Evolutionary conservation across 2,888 invertebrate species (phyloP).

Genomic region (Plagiodera versicolora): DNA sequence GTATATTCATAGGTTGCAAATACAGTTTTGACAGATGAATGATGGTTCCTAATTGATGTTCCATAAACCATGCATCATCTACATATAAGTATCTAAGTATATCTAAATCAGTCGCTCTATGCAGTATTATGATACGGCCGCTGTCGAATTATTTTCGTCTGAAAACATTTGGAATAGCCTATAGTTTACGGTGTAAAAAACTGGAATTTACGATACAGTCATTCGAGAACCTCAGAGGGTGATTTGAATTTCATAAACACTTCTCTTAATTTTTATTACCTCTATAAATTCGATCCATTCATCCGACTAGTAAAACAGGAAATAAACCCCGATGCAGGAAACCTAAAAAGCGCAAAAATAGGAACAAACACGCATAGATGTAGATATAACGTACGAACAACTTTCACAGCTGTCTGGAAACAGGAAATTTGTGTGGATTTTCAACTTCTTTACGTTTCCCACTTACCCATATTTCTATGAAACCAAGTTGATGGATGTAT

Average conservation of each 20-base stretch:
- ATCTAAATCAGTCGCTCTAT: no score
- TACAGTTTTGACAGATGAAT: no score
- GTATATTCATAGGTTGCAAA: no score
- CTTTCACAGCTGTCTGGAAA: slow-evolving; percentile 12
- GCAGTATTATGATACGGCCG: no score
- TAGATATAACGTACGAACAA: no score
- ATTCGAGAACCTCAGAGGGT: background rate
- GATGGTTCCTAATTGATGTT: no score
- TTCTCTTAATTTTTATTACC: slow-evolving; percentile 21
- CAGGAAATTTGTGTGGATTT: slow-evolving; percentile 14
- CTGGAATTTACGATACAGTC: background rate
- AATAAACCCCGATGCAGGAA: slow-evolving; percentile 28
- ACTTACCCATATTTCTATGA: no score
- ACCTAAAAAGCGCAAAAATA: slow-evolving; percentile 23
- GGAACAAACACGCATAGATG: slow-evolving; percentile 3
- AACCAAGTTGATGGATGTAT: no score
- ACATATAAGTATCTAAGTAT: no score
- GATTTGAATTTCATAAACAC: slow-evolving; percentile 1
- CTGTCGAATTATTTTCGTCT: background rate
- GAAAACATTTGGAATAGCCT: background rate
- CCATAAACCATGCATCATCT: no score
- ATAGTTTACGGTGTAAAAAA: background rate
- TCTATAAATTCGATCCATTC: slow-evolving; percentile 26
- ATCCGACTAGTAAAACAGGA: slow-evolving; percentile 28
- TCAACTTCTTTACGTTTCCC: background rate